A percentile compares a stretch with the other conserved stretches of the same genome.
Evolutionary conservation across 1,140 invertebrate genomes (phyloP).

Genomic region (Micrasema minimum): DNA sequence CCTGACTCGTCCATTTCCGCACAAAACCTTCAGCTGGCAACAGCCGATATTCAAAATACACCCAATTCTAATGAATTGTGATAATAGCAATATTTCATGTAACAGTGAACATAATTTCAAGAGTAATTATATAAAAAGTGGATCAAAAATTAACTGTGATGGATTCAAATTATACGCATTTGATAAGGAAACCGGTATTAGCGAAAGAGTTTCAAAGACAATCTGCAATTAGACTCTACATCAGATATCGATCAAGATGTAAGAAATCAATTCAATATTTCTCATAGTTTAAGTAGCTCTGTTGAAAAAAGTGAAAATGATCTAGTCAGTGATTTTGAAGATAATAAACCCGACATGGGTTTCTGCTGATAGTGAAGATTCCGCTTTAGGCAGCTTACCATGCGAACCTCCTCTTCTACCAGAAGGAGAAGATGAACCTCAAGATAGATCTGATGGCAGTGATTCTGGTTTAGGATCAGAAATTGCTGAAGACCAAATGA

Average conservation of each 20-base stretch:
- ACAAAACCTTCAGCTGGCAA: neutral
- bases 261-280: constrained; percentile 37
- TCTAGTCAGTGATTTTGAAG: constrained; percentile 65
- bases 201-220: constrained; percentile 4
- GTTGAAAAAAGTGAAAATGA: constrained; percentile 65
- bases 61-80: constrained; percentile 29
- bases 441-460: constrained; percentile 78
- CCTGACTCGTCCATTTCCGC: neutral
- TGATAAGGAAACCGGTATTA: constrained; percentile 25
- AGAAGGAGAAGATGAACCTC: constrained; percentile 63
- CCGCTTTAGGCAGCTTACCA: constrained; percentile 64
- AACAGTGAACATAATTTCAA: constrained; percentile 33
- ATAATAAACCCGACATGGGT: constrained; percentile 66
- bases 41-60: constrained; percentile 6
- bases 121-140: constrained; percentile 34
- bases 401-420: constrained; percentile 57
- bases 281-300: constrained; percentile 61
- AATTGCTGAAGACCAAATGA: constrained; percentile 64
- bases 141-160: constrained; percentile 37
- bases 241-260: constrained; percentile 22
- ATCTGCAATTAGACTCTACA: constrained; percentile 24
- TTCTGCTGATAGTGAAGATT: constrained; percentile 66
- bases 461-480: constrained; percentile 82
- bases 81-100: constrained; percentile 22
- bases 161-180: constrained; percentile 45